phyloP scores from a whole-genome alignment of 2,888 invertebrate genomes.

The Drosophila suboccidentalis region DNA sequence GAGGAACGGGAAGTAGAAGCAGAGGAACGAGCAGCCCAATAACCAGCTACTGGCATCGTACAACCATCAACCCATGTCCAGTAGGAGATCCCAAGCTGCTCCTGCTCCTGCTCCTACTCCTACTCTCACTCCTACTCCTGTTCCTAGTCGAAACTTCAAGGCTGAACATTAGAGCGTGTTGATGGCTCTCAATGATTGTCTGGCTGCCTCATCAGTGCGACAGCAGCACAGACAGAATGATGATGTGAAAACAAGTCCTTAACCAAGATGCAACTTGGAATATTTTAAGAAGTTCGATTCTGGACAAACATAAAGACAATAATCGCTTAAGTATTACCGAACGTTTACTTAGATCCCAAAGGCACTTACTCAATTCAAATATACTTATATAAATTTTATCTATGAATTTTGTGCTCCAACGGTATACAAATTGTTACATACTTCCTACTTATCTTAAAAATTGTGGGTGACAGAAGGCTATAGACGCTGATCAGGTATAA shows the following conservation, averaged over 20 bases:
- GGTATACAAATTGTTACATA: too few species aligned
- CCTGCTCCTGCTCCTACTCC: neutral
- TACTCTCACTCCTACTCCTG: neutral
- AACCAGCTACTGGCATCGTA: constrained; percentile 5
- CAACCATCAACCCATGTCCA: constrained; percentile 21
- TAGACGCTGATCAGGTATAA: too few species aligned
- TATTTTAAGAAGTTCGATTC: constrained; percentile 5
- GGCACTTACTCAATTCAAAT: neutral
- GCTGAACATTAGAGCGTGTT: constrained; percentile 33
- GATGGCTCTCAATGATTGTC: constrained; percentile 45
- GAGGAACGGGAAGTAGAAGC: neutral
- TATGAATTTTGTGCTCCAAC: too few species aligned
- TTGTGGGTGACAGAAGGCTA: too few species aligned
- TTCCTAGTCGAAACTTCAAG: constrained; percentile 2
- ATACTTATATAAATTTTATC: too few species aligned
- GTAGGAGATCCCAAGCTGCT: constrained; percentile 1
- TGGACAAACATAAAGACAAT: constrained; percentile 5
- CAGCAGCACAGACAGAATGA: constrained; percentile 21
- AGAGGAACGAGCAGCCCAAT: constrained; percentile 7
- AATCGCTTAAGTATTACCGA: constrained; percentile 1
- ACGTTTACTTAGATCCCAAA: neutral
- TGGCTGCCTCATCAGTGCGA: constrained; percentile 36
- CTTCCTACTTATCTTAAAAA: too few species aligned
- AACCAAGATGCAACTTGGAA: neutral
- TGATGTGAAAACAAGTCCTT: constrained; percentile 30